These are phyloP conservation scores for Pemphigus obesinymphae DNA, from an alignment of 1,140 invertebrate genomes.

Conservation along the genomic window DNA sequence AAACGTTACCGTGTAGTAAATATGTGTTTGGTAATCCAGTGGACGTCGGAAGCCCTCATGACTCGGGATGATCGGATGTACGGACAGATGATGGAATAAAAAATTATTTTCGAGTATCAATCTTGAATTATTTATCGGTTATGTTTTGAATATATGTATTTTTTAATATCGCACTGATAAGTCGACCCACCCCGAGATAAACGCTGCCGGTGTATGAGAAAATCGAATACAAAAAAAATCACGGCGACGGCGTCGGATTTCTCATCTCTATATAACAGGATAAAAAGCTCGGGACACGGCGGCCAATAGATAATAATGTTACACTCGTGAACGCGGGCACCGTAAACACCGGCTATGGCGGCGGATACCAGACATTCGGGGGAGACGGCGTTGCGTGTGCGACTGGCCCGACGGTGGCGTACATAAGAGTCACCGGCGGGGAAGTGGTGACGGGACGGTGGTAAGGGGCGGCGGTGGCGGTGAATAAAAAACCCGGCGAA, in stretches of 20 bases:
- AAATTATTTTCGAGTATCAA: neutral
- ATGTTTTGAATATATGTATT: neutral
- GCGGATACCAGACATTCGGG: neutral
- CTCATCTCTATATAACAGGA: too few species aligned
- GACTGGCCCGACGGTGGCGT: constrained; percentile 16
- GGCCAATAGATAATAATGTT: neutral
- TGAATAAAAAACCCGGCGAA: constrained; percentile 22
- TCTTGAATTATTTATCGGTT: neutral
- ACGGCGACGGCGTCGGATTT: neutral
- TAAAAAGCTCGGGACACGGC: neutral
- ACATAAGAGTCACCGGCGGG: neutral
- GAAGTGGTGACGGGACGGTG: neutral
- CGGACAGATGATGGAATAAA: neutral
- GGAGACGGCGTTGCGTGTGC: constrained; percentile 33
- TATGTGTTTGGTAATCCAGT: neutral
- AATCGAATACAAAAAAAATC: neutral
- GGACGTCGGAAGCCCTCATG: constrained; percentile 3
- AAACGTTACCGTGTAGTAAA: constrained; percentile 5
- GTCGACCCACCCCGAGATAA: too few species aligned
- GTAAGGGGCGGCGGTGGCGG: neutral
- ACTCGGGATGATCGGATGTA: neutral
- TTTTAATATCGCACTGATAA: neutral
- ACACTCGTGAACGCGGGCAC: neutral
- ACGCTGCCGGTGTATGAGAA: neutral
- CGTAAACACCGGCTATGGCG: neutral